These are phyloP conservation scores for Mythimna ferrago DNA, from an alignment of 2,888 invertebrate species.

Conservation along the genomic window DNA sequence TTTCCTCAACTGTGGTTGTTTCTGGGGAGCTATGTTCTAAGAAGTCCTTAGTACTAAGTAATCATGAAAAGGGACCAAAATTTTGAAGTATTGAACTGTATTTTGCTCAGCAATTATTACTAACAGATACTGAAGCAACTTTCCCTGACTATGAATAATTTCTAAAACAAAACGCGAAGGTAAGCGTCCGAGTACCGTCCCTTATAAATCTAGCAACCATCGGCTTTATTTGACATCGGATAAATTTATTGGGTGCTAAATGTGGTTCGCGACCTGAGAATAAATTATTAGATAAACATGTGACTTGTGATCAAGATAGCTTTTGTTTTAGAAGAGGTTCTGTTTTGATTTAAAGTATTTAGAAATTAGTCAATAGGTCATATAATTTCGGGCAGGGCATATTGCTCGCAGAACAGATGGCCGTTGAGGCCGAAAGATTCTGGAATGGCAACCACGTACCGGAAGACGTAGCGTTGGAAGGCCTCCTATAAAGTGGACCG, in stretches of 20 bases:
- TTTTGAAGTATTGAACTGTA: not conserved
- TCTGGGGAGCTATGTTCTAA: not conserved
- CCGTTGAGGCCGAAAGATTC: too few relatives aligned
- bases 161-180: conserved; percentile 56
- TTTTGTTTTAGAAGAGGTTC: conserved; percentile 43
- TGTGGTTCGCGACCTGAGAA: conserved; percentile 72
- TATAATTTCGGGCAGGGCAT: too few relatives aligned
- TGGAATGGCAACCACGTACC: too few relatives aligned
- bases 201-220: conserved; percentile 77
- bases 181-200: conserved; percentile 65
- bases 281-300: conserved; percentile 77
- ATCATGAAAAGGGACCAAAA: not conserved
- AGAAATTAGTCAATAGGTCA: not conserved
- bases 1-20: not conserved
- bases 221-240: conserved; percentile 82
- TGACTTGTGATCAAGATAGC: conserved; percentile 66
- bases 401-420: too few relatives aligned
- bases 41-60: not conserved
- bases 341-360: not conserved
- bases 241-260: conserved; percentile 86
- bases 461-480: too few relatives aligned
- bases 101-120: not conserved
- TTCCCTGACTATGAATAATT: conserved; percentile 36
- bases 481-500: too few relatives aligned
- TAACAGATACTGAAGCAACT: not conserved